Evolutionary conservation across 2,797 vertebrate genomes (phyloP).

Genomic region (Takifugu rubripes): DNA sequence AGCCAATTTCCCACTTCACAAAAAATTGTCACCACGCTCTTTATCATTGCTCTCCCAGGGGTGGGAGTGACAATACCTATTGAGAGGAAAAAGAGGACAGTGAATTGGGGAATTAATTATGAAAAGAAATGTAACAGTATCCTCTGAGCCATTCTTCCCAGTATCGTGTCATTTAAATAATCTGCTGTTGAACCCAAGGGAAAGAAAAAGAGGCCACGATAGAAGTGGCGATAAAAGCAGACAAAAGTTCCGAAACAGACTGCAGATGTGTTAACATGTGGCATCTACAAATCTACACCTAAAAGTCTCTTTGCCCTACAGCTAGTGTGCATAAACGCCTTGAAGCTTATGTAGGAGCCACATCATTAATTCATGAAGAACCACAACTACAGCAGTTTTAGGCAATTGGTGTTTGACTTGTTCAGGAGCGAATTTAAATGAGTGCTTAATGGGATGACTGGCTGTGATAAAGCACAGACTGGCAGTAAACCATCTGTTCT

Average conservation of each 20-base stretch:
- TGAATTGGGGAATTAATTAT: conserved; percentile 59
- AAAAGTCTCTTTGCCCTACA: too few relatives aligned
- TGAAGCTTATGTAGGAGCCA: neutral
- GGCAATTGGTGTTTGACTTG: conserved; percentile 20
- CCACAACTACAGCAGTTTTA: conserved; percentile 3
- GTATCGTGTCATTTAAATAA: neutral
- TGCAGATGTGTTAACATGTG: too few relatives aligned
- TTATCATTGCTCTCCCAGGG: conserved; percentile 38
- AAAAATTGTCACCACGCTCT: conserved; percentile 37
- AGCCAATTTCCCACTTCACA: conserved; percentile 36
- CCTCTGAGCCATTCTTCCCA: conserved; percentile 15
- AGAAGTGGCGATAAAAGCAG: too few relatives aligned
- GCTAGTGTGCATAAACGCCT: neutral
- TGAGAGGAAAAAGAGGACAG: conserved; percentile 40
- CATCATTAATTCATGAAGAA: conserved; percentile 20
- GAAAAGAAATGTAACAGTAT: conserved; percentile 63
- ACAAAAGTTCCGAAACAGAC: too few relatives aligned
- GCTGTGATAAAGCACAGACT: conserved; percentile 20
- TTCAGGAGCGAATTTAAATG: conserved; percentile 9
- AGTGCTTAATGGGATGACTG: neutral
- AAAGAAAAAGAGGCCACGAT: too few relatives aligned
- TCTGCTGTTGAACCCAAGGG: too few relatives aligned
- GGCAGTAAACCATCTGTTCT: neutral
- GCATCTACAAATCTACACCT: too few relatives aligned
- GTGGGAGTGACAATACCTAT: conserved; percentile 33